Percentiles rank a stretch among this genome's conserved stretches.
Conservation (phyloP, 2,113 vertebrate genomes). For the Amazona vittata region DNA sequence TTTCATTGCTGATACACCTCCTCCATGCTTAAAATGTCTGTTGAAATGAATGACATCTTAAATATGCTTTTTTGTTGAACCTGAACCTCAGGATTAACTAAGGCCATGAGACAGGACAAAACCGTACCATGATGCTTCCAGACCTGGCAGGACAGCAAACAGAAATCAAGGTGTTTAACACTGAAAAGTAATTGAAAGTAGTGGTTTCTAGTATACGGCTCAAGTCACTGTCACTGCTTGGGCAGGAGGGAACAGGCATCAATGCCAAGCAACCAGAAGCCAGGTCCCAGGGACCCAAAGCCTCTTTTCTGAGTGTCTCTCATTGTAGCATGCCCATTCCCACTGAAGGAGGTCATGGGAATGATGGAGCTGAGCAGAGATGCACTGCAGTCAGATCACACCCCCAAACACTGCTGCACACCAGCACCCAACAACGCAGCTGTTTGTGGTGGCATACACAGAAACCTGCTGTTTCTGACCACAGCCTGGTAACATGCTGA, state of each 20-base stretch:
- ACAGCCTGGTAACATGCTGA: not conserved
- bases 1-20: not conserved
- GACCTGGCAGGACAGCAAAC: not conserved
- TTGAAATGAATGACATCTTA: not conserved
- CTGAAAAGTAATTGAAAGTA: not conserved
- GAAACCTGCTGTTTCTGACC: not conserved
- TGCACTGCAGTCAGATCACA: fast-evolving
- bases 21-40: not conserved
- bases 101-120: not conserved
- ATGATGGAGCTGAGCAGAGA: not conserved
- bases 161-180: not conserved
- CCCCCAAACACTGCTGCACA: not conserved
- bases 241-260: not conserved
- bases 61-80: not conserved
- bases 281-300: not conserved
- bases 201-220: not conserved
- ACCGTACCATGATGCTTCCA: fast-evolving
- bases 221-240: not conserved
- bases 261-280: not conserved
- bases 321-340: not conserved
- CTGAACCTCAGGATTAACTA: not conserved
- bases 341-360: not conserved
- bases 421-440: not conserved
- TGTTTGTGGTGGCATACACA: not conserved
- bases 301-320: not conserved